Base-by-base conservation (phyloP, 2,888 invertebrate species). In the Drosophila bunnanda region DNA sequence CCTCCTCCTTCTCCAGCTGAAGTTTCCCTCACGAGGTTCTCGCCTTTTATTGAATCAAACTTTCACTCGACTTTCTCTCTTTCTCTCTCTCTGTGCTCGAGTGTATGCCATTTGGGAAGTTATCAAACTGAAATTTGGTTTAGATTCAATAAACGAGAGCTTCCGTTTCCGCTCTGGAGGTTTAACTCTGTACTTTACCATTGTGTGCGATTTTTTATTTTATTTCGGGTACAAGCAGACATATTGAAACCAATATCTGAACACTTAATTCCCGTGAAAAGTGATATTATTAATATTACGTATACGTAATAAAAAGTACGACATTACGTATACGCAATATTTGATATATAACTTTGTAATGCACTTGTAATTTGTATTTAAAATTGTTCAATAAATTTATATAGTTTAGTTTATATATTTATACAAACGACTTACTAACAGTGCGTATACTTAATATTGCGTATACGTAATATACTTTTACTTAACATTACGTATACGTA, bases 1-100 rank as follows among this genome's bases (percentile, higher is more conserved):
- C 25, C 4, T 15, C 43, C 13, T 7, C 8, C 41, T 10, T 13
- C 13, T 1, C 17, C 20, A 6, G 12, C 41, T 25, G 7, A 34
- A 61, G 36, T 44, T 61, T 36, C 25, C 34, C 46, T 28, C 54
- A 60, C 46, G 38, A 39, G 46, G 46, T 30, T 58, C 28, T 58
- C 36, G 22, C 15, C 61, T 15, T 38, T 61, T 60, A 64, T 64
- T 64, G 48, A 61, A 61, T 61, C 46, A 50, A 65, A 65, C 62
- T 62, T 65, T 64, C 34, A 62, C 64, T 61, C 46, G 61, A 46
- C 38, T 32, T 59, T 22, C 12, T 7, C 30, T 22, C n/a, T 25
- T 1, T n/a, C 12, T 25, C 15, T 17, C 6, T 28, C 41, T 20
- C 50, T 7, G 13, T 8, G 15, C 13, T 13, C 6, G n/a, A 46